Evolutionary conservation across 2,888 invertebrate genomes (phyloP), one percentile per base, ranked within the genome.

Genomic region (Dimorphilus gyrociliatus): DNA sequence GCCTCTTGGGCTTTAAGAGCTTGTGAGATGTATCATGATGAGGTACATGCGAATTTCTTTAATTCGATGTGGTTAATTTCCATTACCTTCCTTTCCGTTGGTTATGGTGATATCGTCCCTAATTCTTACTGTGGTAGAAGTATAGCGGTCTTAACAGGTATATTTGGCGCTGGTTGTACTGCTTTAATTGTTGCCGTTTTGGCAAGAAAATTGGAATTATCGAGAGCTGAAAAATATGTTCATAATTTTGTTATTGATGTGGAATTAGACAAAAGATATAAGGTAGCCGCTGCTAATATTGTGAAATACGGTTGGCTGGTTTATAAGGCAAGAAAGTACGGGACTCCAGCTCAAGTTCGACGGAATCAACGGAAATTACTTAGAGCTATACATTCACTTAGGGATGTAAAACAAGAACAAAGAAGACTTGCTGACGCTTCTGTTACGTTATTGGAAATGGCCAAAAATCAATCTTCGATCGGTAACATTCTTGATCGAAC

Each of bases 161-260:
- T 60, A 27, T 51, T 59, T 45, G 58, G 59, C 4, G 55, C 56
- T 2, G 57, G 55, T 3, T 54, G 53, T 32, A 60, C 59, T 2
- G 59, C 59, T 5, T 44, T 60, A 3, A 53, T 59, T 8, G 59
- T 60, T 2, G 59, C 58, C 3, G 58, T 60, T 2, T 42, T 59
- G 4, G 56, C 57, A 3, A 33, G 53, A 17, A 54, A 56, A 34
- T 37, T 60, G 7, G 59, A 60, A 38, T 42, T 60, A 12, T 53
- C 55, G 3, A 38, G 58, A 23, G 47, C 56, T 4, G 59, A 60
- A 39, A 59, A 56, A 36, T 60, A 55, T 37, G 58, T 60, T 5
- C 57, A 59, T 37, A 55, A 60, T 35, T 60, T 59, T 37, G 59
- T 60, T 6, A 50, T 56, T n/a, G 57, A 56, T 33, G 52, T 55